Evolutionary conservation across 2,888 invertebrate genomes (phyloP), one percentile per base, ranked within the genome.

Genomic region (Drosophila niveifrons): DNA sequence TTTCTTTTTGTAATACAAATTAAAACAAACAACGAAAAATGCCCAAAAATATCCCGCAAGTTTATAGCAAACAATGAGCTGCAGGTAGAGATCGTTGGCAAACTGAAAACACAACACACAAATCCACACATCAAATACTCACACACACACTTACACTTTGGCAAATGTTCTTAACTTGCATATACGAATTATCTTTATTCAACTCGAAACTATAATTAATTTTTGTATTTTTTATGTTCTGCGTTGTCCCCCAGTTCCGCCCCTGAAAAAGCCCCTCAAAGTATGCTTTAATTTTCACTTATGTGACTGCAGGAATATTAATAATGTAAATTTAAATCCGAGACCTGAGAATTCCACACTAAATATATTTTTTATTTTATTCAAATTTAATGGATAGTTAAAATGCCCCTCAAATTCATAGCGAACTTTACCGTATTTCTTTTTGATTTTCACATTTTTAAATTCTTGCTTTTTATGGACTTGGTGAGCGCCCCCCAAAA

Each of bases 401-500:
- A 36, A n/a, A 36, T 36, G 4, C 39, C 15, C 39, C 15, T 8
- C 13, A 41, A 13, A 15, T n/a, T 41, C 0, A 55, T n/a, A 9
- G 9, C 6, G 29, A 55, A 17, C 29, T 43, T 50, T 18, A 31
- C n/a, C n/a, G 15, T 41, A 41, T 4, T 8, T 41, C 2, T 13
- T 53, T 41, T 52, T 59, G 10, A 8, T 13, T 59, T 41, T n/a
- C 0, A 10, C 23, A 28, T n/a, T 18, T 70, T 47, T 68, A 8
- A 63, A 17, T 48, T 83, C 23, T 80, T 87, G 71, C 66, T 75
- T 86, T 79, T 72, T 71, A 73, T 84, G 84, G 75, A 81, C 79
- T 80, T 87, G 81, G 83, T 87, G 89, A 88, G 85, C 87, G 84
- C 71, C 78, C 51, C 70, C 74, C 70, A 67, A 23, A 23, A 70